A percentile compares a stretch with the other conserved stretches of the same genome.
phyloP scores from a whole-genome alignment of 2,113 vertebrate genomes.

The Greenwoodochromis staneri region DNA sequence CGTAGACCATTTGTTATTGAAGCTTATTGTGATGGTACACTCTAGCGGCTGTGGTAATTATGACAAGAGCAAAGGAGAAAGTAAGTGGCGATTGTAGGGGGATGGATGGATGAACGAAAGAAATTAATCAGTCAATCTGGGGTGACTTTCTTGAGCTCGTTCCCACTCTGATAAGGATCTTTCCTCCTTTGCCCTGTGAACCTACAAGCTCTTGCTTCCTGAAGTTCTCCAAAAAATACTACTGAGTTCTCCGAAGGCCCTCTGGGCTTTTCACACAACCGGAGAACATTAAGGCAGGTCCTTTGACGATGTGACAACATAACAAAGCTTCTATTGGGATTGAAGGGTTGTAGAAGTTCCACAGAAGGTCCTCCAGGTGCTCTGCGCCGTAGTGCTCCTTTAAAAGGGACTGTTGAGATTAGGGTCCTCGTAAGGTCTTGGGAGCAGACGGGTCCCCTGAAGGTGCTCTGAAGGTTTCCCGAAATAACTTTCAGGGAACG shows the following conservation, averaged over 20 bases:
- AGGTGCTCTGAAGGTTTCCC: neutral
- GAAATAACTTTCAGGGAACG: accelerated
- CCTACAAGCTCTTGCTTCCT: neutral
- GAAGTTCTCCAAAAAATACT: neutral
- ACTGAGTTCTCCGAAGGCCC: neutral
- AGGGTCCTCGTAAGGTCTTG: accelerated
- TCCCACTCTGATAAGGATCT: neutral
- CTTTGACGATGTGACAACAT: neutral
- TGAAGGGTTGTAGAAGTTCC: accelerated
- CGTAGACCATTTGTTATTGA: neutral
- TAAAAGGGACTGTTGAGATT: neutral
- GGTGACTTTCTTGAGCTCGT: neutral
- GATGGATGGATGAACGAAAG: neutral
- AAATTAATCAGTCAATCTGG: neutral
- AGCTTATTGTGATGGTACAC: neutral
- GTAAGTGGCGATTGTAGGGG: neutral
- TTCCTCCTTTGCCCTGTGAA: neutral
- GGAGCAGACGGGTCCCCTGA: accelerated
- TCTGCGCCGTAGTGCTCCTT: accelerated
- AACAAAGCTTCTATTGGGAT: neutral
- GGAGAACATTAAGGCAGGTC: neutral
- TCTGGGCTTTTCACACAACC: neutral
- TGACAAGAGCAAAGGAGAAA: neutral
- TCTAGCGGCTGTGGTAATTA: neutral
- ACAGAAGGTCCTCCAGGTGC: neutral